Conservation (phyloP, 2,113 vertebrate genomes). For the Epinephelus cyanopodus region DNA sequence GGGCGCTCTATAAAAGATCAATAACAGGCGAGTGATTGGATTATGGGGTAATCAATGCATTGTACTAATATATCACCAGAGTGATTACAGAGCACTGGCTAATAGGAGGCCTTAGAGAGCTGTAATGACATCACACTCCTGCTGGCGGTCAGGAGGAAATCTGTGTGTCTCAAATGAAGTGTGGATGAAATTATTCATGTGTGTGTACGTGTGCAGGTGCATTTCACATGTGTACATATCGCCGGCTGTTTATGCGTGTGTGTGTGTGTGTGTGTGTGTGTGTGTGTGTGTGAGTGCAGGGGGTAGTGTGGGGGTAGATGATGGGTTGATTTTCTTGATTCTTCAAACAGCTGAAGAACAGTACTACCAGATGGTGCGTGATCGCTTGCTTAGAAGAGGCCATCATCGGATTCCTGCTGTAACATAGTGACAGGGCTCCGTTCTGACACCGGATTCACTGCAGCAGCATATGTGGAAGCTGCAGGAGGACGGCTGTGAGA, state of each 20-base stretch:
- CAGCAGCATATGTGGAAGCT: constrained; percentile 58
- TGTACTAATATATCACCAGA: constrained; percentile 82
- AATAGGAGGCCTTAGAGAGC: constrained; percentile 76
- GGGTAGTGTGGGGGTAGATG: constrained; percentile 44
- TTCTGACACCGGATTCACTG: constrained; percentile 23
- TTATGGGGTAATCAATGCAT: constrained; percentile 83
- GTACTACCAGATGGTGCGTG: constrained; percentile 77
- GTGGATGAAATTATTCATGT: constrained; percentile 44
- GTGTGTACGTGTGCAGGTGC: constrained; percentile 48
- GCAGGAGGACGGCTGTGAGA: constrained; percentile 23
- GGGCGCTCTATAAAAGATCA: constrained; percentile 83
- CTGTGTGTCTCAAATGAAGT: constrained; percentile 41
- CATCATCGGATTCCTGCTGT: constrained; percentile 68
- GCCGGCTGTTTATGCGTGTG: constrained; percentile 5
- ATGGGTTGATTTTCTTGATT: constrained; percentile 73
- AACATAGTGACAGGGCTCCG: constrained; percentile 54
- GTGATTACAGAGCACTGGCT: constrained; percentile 78
- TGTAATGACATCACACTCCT: constrained; percentile 75
- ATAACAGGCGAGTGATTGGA: constrained; percentile 84
- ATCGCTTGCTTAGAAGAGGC: constrained; percentile 72
- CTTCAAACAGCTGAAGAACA: constrained; percentile 74
- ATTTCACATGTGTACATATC: constrained; percentile 46
- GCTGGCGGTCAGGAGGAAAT: constrained; percentile 37
- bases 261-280: constrained; percentile 17
- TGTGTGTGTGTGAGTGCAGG: constrained; percentile 39